Evolutionary conservation across 2,113 vertebrate genomes (phyloP).

Genomic region (Ahaetulla prasina): DNA sequence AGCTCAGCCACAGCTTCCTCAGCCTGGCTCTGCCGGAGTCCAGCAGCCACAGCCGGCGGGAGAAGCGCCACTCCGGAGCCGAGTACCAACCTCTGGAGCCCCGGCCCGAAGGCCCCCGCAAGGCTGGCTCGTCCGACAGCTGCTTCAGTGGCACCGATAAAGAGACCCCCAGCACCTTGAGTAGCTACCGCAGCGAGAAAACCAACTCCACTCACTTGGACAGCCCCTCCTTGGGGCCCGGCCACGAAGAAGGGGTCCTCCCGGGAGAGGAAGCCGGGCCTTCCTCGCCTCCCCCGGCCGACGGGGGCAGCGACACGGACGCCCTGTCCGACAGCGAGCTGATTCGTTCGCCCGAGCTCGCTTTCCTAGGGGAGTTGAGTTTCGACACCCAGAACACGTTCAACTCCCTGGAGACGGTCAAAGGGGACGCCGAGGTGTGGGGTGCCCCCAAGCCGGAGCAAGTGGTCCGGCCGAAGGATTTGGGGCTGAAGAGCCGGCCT

Average conservation of each 20-base stretch:
- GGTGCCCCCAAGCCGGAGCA: constrained; percentile 68
- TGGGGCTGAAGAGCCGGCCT: constrained; percentile 77
- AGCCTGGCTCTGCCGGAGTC: constrained; percentile 68
- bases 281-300: neutral
- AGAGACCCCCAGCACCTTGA: constrained; percentile 81
- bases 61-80: constrained; percentile 28
- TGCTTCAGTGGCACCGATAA: constrained; percentile 85
- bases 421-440: constrained; percentile 43
- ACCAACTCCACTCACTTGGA: constrained; percentile 87
- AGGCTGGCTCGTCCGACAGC: constrained; percentile 85
- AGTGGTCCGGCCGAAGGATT: constrained; percentile 86
- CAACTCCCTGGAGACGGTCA: constrained; percentile 56
- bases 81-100: constrained; percentile 65
- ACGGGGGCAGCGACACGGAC: constrained; percentile 78
- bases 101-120: constrained; percentile 64
- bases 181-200: constrained; percentile 88
- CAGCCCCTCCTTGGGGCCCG: constrained; percentile 72
- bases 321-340: constrained; percentile 79
- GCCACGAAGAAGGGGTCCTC: neutral
- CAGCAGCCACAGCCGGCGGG: constrained; percentile 29
- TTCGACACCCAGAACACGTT: constrained; percentile 64
- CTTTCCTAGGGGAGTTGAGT: constrained; percentile 21
- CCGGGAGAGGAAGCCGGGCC: neutral
- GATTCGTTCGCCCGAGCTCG: constrained; percentile 66
- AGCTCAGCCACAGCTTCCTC: constrained; percentile 83